Evolutionary conservation across 2,797 vertebrate species (phyloP).

Genomic region (Aulostomus chinensis): DNA sequence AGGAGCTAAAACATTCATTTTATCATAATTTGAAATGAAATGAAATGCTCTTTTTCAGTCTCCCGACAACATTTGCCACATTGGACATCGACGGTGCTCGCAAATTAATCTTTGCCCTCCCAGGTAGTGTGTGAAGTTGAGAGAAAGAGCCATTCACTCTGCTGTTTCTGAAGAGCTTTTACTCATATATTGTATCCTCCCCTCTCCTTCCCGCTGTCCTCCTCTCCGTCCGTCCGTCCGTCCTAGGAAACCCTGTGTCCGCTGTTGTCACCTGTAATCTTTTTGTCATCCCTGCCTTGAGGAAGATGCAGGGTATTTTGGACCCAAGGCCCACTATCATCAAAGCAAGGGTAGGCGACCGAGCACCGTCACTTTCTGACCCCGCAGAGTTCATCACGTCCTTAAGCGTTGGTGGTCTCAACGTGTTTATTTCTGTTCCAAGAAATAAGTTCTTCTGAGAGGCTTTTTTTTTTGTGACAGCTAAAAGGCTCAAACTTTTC

Average conservation of each 20-base stretch:
- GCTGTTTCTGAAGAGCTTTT: conserved; percentile 52
- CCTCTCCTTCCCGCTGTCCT: conserved; percentile 7
- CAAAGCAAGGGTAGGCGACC: conserved; percentile 91
- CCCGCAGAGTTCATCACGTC: conserved; percentile 14
- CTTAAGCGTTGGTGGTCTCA: conserved; percentile 14
- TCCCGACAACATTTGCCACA: conserved; percentile 98
- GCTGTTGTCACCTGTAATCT: conserved; percentile 99
- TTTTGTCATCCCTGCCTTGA: conserved; percentile 98
- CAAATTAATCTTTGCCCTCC: conserved; percentile 99
- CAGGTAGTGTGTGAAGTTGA: conserved; percentile 90
- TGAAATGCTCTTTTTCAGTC: conserved; percentile 73
- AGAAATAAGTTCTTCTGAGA: no score
- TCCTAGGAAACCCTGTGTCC: conserved; percentile 96
- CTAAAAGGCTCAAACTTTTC: no score
- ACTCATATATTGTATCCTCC: conserved; percentile 61
- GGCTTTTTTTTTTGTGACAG: no score
- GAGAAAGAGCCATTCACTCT: conserved; percentile 77
- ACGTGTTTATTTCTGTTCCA: background rate
- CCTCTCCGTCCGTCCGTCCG: conserved; percentile 43
- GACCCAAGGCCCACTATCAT: conserved; percentile 99
- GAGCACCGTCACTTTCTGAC: conserved; percentile 16
- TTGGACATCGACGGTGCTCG: conserved; percentile 96
- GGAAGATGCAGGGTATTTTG: conserved; percentile 99
- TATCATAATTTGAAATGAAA: no score
- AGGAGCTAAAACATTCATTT: no score